Base-by-base conservation (phyloP, 2,888 invertebrate genomes). In the Empis stercorea region DNA sequence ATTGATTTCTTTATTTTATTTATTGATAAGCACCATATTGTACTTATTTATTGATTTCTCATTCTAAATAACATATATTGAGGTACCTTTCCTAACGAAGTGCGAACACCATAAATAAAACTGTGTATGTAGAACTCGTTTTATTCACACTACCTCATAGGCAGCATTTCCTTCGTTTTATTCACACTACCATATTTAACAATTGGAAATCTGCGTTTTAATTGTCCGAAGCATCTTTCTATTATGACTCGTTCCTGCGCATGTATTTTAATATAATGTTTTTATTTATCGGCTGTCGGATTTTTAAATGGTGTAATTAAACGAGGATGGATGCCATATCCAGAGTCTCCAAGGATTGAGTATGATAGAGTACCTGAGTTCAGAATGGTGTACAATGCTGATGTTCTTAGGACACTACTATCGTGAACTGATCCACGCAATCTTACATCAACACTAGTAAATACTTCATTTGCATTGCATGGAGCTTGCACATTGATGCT, bases 141-240 rank as follows among this genome's bases (percentile, higher is more conserved):
- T n/a, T n/a, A n/a, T n/a, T n/a, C n/a, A n/a, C n/a, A n/a, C n/a
- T n/a, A n/a, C n/a, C n/a, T n/a, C n/a, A n/a, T n/a, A n/a, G n/a
- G n/a, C n/a, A n/a, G n/a, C n/a, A n/a, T n/a, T n/a, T n/a, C n/a
- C n/a, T n/a, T n/a, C n/a, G n/a, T n/a, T n/a, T n/a, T n/a, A n/a
- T n/a, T n/a, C n/a, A n/a, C n/a, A n/a, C n/a, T n/a, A 39, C 36
- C n/a, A 20, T 13, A 39, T 20, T 23, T 17, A 30, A 48, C 11
- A 36, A 45, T 15, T 10, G 27, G 48, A 44, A 48, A 48, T 45
- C 42, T 44, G 32, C 37, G 38, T 45, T 48, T 40, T 13, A 48
- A 37, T 42, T 48, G 36, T 36, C 42, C 48, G 41, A 48, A 48
- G 27, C 41, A 30, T 13, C 48, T 40, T 41, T 48, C 40, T 42